phyloP scores from a whole-genome alignment of 2,113 vertebrate genomes.

The Bungarus multicinctus region DNA sequence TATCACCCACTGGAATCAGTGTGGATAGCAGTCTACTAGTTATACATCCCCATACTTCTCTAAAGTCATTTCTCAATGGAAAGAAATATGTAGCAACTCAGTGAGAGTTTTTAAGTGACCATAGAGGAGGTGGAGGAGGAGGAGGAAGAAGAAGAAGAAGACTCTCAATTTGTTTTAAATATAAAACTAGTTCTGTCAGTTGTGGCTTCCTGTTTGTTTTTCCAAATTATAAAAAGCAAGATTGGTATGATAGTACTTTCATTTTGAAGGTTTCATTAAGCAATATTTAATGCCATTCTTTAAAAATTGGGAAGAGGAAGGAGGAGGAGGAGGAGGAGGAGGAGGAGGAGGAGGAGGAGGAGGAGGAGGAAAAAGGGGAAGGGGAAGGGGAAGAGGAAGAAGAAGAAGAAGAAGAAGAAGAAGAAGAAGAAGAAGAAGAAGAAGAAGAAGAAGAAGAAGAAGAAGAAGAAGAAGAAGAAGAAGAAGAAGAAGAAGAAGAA shows the following conservation, averaged over 20 bases:
- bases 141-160: background rate
- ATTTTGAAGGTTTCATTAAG: background rate
- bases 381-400: too few species aligned
- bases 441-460: too few species aligned
- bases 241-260: background rate
- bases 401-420: too few species aligned
- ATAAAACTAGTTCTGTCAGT: background rate
- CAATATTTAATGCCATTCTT: background rate
- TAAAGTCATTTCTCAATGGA: conserved; percentile 1
- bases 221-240: conserved; percentile 5
- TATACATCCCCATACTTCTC: conserved; percentile 47
- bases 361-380: rapidly evolving
- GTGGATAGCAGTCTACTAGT: conserved; percentile 22
- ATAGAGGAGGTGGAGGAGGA: too few species aligned
- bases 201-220: background rate
- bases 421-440: too few species aligned
- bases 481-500: too few species aligned
- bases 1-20: background rate
- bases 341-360: too few species aligned
- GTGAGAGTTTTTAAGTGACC: background rate
- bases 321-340: too few species aligned
- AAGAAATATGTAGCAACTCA: conserved; percentile 22
- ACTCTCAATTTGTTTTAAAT: background rate
- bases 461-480: too few species aligned
- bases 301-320: background rate